phyloP scores from a whole-genome alignment of 2,888 invertebrate genomes.

The Schizotus pectinicornis region DNA sequence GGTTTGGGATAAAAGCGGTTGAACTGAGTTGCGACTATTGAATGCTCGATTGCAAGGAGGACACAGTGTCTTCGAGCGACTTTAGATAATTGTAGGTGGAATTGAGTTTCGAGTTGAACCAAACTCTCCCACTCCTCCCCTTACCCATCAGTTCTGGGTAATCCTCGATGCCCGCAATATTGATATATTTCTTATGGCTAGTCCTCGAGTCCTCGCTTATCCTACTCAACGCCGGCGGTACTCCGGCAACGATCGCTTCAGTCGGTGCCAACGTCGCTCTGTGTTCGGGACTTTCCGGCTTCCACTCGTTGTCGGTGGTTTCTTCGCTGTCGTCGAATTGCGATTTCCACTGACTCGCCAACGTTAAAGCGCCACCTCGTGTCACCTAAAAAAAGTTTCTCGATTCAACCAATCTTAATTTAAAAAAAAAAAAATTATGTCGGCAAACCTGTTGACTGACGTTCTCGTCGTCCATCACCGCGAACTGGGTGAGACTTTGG shows the following conservation, averaged over 20 bases:
- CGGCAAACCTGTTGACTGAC: slow-evolving; percentile 76
- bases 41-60: background rate
- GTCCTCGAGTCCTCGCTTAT: slow-evolving; percentile 64
- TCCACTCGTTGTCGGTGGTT: slow-evolving; percentile 93
- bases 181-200: slow-evolving; percentile 66
- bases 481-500: slow-evolving; percentile 87
- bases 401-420: slow-evolving; percentile 43
- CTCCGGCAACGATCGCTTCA: slow-evolving; percentile 39
- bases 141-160: slow-evolving; percentile 69
- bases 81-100: background rate
- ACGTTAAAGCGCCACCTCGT: slow-evolving; percentile 84
- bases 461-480: slow-evolving; percentile 92
- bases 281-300: slow-evolving; percentile 77
- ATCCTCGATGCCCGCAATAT: slow-evolving; percentile 81
- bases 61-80: background rate
- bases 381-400: slow-evolving; percentile 67
- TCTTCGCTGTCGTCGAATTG: slow-evolving; percentile 96
- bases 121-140: background rate
- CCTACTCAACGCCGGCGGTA: slow-evolving; percentile 52
- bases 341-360: slow-evolving; percentile 95
- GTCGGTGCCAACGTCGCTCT: slow-evolving; percentile 50
- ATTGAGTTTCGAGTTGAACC: background rate
- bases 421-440: slow-evolving; percentile 2
- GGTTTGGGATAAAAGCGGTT: too few relatives aligned
- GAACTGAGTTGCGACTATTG: background rate